A percentile compares a stretch with the other conserved stretches of the same genome.
phyloP scores from a whole-genome alignment of 2,113 vertebrate genomes.

The Cervus canadensis region DNA sequence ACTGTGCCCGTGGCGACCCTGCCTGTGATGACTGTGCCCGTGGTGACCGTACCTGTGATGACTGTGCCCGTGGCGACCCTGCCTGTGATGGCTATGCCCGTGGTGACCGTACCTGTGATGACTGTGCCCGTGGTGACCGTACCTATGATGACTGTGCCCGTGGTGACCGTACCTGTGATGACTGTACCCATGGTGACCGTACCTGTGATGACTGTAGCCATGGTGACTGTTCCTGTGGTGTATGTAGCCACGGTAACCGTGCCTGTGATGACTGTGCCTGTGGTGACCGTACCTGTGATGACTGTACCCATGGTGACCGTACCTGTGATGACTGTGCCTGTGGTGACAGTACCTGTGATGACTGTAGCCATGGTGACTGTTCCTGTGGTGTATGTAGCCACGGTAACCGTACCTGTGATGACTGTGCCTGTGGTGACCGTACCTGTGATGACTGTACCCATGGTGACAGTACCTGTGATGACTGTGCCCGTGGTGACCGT shows the following conservation, averaged over 20 bases:
- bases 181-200: too few species aligned
- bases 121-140: fast-evolving
- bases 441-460: too few species aligned
- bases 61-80: too few species aligned
- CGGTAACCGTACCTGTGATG: too few species aligned
- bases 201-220: too few species aligned
- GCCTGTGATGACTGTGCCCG: fast-evolving
- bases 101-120: neutral
- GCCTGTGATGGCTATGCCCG: neutral
- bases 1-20: fast-evolving
- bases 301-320: fast-evolving
- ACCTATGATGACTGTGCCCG: fast-evolving
- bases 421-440: fast-evolving
- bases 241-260: too few species aligned
- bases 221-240: too few species aligned
- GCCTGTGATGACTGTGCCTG: fast-evolving
- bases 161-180: fast-evolving
- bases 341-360: too few species aligned
- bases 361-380: too few species aligned
- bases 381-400: too few species aligned
- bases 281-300: fast-evolving
- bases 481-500: fast-evolving
- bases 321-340: too few species aligned
- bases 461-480: fast-evolving
- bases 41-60: too few species aligned